Conservation (phyloP, 2,888 invertebrate species). For the Orthosia gothica region DNA sequence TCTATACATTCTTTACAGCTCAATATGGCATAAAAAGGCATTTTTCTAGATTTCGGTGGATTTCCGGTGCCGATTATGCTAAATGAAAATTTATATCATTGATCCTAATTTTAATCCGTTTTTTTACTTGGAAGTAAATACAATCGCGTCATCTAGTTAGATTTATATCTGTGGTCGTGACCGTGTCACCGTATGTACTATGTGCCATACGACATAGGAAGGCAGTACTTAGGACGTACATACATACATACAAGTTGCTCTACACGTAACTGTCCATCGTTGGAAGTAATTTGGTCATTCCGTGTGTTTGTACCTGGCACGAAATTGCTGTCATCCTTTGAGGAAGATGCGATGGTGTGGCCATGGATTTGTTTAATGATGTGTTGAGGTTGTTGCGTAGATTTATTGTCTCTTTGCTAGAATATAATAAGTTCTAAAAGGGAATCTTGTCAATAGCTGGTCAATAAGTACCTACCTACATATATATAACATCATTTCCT, state of each 20-base stretch:
- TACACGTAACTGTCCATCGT: conserved; percentile 16
- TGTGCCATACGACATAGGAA: conserved; percentile 32
- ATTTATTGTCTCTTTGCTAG: not conserved
- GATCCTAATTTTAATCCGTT: too few species aligned
- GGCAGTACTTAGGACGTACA: conserved; percentile 35
- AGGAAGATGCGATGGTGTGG: conserved; percentile 20
- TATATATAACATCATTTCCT: too few species aligned
- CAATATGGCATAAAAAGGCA: too few species aligned
- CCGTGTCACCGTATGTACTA: not conserved
- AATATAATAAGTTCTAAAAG: too few species aligned
- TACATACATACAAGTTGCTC: conserved; percentile 10
- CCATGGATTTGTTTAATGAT: conserved; percentile 12
- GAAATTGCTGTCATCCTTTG: conserved; percentile 71
- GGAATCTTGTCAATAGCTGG: too few species aligned
- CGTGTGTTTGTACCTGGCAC: conserved; percentile 50
- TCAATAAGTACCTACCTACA: too few species aligned
- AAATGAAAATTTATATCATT: too few species aligned
- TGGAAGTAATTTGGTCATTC: conserved; percentile 64
- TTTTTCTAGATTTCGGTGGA: too few species aligned
- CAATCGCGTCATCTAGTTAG: too few species aligned
- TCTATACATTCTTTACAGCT: too few species aligned
- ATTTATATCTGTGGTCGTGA: not conserved
- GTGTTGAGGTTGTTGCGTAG: not conserved
- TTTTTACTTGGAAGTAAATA: too few species aligned
- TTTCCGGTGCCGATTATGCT: too few species aligned